Conservation (phyloP, 2,113 vertebrate species). For the Corythoichthys intestinalis region DNA sequence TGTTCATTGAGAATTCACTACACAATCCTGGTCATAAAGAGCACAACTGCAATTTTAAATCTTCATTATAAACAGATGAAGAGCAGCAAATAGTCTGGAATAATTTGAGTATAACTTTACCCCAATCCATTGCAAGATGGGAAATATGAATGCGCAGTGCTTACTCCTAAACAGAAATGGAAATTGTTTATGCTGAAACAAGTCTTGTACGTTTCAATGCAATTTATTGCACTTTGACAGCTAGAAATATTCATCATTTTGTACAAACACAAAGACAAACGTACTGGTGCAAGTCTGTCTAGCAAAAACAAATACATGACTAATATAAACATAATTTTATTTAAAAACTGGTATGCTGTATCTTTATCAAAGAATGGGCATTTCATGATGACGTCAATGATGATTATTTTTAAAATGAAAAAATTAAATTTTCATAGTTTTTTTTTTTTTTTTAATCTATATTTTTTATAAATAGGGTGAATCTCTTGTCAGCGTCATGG, state of each 20-base stretch:
- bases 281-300: not conserved
- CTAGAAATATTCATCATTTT: not conserved
- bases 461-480: not conserved
- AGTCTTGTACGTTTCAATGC: not conserved
- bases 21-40: constrained; percentile 3
- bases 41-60: constrained; percentile 13
- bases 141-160: not conserved
- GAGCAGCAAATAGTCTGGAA: not conserved
- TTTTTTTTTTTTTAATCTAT: not conserved
- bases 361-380: not conserved
- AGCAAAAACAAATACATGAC: not conserved
- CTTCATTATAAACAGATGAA: constrained; percentile 2
- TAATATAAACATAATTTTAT: not conserved
- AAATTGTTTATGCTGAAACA: not conserved
- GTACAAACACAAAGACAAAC: not conserved
- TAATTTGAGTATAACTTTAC: constrained; percentile 3
- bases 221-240: not conserved
- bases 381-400: not conserved
- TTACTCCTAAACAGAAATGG: not conserved
- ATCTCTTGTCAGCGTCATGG: not conserved
- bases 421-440: not conserved
- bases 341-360: not conserved
- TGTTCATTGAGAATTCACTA: constrained; percentile 8
- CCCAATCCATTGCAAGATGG: not conserved
- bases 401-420: not conserved